Percentiles rank a stretch among this genome's conserved stretches.
Conservation (phyloP, 1,140 invertebrate genomes). For the Vanessa atalanta region DNA sequence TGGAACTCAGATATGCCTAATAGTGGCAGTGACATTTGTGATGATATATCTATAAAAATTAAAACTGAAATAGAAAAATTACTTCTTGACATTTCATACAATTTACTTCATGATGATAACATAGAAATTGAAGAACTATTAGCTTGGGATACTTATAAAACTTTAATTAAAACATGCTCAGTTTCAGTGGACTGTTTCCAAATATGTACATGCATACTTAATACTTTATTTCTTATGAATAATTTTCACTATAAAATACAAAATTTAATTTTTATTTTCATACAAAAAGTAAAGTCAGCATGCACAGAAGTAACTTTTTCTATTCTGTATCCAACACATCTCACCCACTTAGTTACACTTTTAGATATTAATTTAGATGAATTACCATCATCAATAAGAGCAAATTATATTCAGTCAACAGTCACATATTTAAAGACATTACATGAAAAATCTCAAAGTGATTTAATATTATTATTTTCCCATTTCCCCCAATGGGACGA, state of each 20-base stretch:
- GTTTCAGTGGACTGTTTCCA: constrained; percentile 60
- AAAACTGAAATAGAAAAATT: constrained; percentile 60
- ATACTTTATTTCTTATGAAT: constrained; percentile 56
- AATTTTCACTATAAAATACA: constrained; percentile 54
- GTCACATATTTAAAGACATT: constrained; percentile 50
- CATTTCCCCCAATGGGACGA: constrained; percentile 71
- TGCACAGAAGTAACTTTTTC: constrained; percentile 41
- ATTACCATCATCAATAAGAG: constrained; percentile 39
- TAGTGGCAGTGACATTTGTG: constrained; percentile 15
- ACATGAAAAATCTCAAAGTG: constrained; percentile 50
- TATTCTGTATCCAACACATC: constrained; percentile 51
- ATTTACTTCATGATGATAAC: constrained; percentile 40
- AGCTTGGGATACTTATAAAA: constrained; percentile 35
- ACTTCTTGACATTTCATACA: constrained; percentile 47
- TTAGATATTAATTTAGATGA: constrained; percentile 57
- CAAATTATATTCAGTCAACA: constrained; percentile 43
- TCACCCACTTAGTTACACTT: constrained; percentile 52
- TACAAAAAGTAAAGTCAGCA: constrained; percentile 48
- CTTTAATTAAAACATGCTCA: constrained; percentile 50
- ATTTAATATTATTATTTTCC: constrained; percentile 63
- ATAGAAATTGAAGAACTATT: constrained; percentile 45
- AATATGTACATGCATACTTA: constrained; percentile 60
- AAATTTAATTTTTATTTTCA: constrained; percentile 52
- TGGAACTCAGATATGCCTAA: constrained; percentile 35
- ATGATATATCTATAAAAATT: constrained; percentile 61